Percentiles rank a stretch among this genome's conserved stretches.
These are phyloP conservation scores for Tyto alba DNA, from an alignment of 2,113 vertebrate species.

Conservation along the genomic window DNA sequence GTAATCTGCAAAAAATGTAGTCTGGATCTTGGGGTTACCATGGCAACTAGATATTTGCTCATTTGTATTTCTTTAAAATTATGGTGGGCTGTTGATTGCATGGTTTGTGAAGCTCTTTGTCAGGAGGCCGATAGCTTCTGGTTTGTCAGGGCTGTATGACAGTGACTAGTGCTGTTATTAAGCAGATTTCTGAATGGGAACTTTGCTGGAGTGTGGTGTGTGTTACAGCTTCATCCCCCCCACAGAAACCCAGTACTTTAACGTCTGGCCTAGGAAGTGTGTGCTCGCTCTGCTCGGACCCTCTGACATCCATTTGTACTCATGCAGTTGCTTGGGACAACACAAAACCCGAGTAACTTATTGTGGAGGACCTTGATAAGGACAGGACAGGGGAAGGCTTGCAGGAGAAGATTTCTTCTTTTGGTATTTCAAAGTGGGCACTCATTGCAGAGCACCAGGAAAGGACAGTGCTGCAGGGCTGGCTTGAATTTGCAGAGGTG, in stretches of 20 bases:
- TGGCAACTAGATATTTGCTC: slow-evolving; percentile 18
- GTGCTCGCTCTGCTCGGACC: background rate
- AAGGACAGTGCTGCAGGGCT: background rate
- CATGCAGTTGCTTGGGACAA: background rate
- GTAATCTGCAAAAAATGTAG: background rate
- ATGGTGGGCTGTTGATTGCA: slow-evolving; percentile 14
- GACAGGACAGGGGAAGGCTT: accelerated
- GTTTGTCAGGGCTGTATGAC: background rate
- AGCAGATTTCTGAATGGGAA: background rate
- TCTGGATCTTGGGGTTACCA: background rate
- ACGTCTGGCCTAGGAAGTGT: background rate
- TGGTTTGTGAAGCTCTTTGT: background rate
- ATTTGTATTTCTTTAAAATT: slow-evolving; percentile 48
- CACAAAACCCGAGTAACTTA: accelerated
- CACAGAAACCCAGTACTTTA: background rate
- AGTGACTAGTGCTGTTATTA: background rate
- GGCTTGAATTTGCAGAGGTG: background rate
- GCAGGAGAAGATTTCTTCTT: background rate
- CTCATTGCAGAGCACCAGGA: accelerated
- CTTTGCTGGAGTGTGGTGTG: background rate
- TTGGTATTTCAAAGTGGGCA: background rate
- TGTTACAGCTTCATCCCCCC: background rate
- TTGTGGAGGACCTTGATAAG: background rate
- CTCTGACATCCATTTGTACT: background rate
- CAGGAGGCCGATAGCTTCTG: background rate